Evolutionary conservation across 2,888 invertebrate species (phyloP).

Genomic region (Noctua comes): DNA sequence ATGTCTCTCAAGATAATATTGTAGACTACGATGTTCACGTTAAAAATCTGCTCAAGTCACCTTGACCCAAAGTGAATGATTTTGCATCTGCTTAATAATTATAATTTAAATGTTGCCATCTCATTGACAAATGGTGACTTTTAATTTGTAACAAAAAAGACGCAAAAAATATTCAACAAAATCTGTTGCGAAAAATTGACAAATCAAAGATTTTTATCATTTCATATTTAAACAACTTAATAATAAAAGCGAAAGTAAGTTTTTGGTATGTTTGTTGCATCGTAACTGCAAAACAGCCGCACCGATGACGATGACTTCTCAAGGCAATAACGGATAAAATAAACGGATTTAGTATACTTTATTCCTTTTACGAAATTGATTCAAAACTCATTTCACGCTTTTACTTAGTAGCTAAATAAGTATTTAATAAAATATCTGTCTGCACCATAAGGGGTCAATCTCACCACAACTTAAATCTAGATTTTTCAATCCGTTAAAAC

Average conservation of each 20-base stretch:
- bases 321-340: conserved; percentile 13
- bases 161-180: conserved; percentile 2
- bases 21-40: not conserved
- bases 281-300: conserved; percentile 4
- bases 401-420: not conserved
- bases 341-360: not conserved
- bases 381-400: not conserved
- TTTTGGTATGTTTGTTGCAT: not conserved
- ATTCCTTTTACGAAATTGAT: not conserved
- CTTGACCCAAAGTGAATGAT: conserved; percentile 44
- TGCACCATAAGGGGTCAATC: not conserved
- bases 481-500: conserved; percentile 14
- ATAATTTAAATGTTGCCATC: conserved; percentile 14
- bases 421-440: not conserved
- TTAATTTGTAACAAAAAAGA: conserved; percentile 14
- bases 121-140: conserved; percentile 26
- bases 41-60: conserved; percentile 18
- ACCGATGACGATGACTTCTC: not conserved
- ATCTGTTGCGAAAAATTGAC: conserved; percentile 5
- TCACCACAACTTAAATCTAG: not conserved
- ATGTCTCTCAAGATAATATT: conserved; percentile 8
- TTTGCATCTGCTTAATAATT: conserved; percentile 30
- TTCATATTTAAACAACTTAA: not conserved
- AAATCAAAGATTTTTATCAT: conserved; percentile 6
- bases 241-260: conserved; percentile 22